Evolutionary conservation across 2,797 vertebrate genomes (phyloP).

Genomic region (Cyclura pinguis): DNA sequence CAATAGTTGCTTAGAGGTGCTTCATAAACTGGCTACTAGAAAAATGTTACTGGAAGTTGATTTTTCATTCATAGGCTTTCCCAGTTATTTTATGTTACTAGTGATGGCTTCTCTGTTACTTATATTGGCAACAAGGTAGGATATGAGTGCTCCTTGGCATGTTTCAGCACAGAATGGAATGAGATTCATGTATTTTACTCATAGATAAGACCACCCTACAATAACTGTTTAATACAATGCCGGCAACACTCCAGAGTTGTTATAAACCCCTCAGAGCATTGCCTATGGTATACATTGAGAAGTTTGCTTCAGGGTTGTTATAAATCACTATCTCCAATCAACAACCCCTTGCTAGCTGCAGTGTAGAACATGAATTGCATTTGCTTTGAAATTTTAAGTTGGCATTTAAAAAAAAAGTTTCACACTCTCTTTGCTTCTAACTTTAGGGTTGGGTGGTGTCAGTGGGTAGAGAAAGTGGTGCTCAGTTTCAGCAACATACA

Average conservation of each 20-base stretch:
- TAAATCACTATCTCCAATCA: background rate
- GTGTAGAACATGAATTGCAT: background rate
- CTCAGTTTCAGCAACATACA: background rate
- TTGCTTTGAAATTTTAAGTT: background rate
- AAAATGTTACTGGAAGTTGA: background rate
- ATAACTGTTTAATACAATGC: background rate
- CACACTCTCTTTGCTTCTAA: no score
- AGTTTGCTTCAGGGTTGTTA: background rate
- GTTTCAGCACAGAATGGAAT: background rate
- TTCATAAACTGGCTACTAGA: background rate
- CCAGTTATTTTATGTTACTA: background rate
- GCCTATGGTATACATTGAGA: background rate
- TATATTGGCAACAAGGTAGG: slow-evolving; percentile 7
- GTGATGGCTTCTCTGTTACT: background rate
- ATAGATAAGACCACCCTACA: background rate
- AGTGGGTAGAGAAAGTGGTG: background rate
- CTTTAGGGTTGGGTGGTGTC: background rate
- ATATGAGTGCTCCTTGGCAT: background rate
- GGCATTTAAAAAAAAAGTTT: background rate
- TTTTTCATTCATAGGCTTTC: background rate
- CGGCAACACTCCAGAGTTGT: background rate
- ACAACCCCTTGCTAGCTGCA: background rate
- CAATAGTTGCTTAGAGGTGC: background rate
- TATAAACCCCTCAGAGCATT: background rate
- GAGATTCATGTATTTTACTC: background rate